Evolutionary conservation across 1,140 invertebrate genomes (phyloP), one percentile per base, ranked within the genome.

Genomic region (Delia radicum): DNA sequence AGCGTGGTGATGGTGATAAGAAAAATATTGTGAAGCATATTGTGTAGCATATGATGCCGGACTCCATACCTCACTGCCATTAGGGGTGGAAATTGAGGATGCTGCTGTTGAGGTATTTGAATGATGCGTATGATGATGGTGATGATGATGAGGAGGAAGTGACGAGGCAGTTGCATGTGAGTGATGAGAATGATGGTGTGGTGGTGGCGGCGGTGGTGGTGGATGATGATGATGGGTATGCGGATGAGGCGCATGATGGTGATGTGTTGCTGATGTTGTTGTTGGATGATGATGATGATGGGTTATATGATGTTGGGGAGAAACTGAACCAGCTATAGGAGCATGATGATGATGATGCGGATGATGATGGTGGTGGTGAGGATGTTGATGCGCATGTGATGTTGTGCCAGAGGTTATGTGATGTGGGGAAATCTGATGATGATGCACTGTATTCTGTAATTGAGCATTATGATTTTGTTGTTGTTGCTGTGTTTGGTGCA

Each of bases 11-110:
- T 78, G 77, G 18, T 74, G 72, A 73, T 85, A 86, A 75, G 82
- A 81, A 74, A 86, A 86, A 81, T 86, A 86, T 79, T 86, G 85
- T 81, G 83, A 76, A 74, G 71, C 55, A 48, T 69, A 85, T 78
- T 86, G 86, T 78, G 82, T 84, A 78, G 84, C 80, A 78, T 87
- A 87, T 75, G 83, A 81, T 78, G 87, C 86, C 37, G 87, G 87
- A 80, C 85, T 85, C 85, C 85, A 86, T 86, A 86, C 85, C 85
- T 86, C 85, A 80, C 81, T 85, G 79, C 82, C 77, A 74, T 77
- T 79, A 21, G 73, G 62, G 13, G 72, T 37, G 21, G 72, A n/a
- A 8, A 67, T 63, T 15, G 67, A 48, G 73, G 63, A 42, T 24
- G 42, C 27, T 29, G 69, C 4, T 5, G 46, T 29, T 3, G 73